Conservation (phyloP, 2,797 vertebrate genomes). For the Otolemur crassicaudatus region DNA sequence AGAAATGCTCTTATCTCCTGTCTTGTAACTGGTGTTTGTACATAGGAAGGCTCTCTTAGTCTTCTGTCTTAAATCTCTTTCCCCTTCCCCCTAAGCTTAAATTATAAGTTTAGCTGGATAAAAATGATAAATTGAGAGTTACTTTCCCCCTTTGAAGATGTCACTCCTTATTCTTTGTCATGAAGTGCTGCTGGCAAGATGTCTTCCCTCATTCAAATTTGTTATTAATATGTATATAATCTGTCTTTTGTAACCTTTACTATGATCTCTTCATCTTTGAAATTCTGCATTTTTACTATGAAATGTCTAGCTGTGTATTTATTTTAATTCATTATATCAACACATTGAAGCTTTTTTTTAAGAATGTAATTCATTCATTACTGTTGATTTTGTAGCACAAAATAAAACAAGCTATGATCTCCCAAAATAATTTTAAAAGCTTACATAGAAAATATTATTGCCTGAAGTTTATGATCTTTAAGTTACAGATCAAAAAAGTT, state of each 20-base stretch:
- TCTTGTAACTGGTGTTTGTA: background rate
- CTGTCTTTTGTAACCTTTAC: constrained; percentile 1
- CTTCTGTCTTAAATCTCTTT: constrained; percentile 31
- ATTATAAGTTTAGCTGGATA: background rate
- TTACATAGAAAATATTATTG: constrained; percentile 90
- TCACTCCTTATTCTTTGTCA: background rate
- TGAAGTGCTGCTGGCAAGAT: background rate
- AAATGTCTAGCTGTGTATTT: constrained; percentile 10
- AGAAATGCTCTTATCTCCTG: background rate
- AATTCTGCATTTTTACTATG: background rate
- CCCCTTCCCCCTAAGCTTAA: background rate
- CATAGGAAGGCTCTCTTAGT: background rate
- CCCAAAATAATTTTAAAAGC: constrained; percentile 90
- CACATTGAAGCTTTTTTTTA: constrained; percentile 84
- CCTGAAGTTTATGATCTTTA: constrained; percentile 89
- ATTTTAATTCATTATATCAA: background rate
- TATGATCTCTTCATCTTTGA: constrained; percentile 19
- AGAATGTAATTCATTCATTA: constrained; percentile 97
- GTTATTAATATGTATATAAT: background rate
- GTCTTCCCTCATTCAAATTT: background rate
- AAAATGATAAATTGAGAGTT: background rate
- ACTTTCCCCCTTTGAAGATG: background rate
- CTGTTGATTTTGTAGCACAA: constrained; percentile 96
- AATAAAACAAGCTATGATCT: constrained; percentile 91
- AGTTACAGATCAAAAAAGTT: constrained; percentile 84